Base-by-base conservation (phyloP, 2,888 invertebrate species). In the Brachycybe producta region DNA sequence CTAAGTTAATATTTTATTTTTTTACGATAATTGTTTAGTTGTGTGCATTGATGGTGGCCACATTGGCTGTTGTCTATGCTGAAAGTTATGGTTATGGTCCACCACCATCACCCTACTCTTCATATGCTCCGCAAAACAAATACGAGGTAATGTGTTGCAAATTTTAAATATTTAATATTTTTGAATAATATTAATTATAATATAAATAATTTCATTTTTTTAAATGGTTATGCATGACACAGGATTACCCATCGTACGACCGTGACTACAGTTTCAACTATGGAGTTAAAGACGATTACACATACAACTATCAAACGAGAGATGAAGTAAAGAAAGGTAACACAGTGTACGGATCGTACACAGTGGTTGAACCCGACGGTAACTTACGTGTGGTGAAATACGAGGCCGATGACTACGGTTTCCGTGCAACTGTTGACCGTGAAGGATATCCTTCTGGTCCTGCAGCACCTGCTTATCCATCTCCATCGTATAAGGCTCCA, bases 331-430 rank as follows among this genome's bases (percentile, higher is more conserved):
- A 41, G n/a, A 41, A 41, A 23, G 41, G 41, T 13, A 41, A 41
- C 41, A 23, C 41, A 23, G 41, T 41, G 8, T 41, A 21, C n/a
- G 41, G 41, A 7, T 15, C n/a, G 7, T 41, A 41, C 24, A 19
- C 11, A 5, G 41, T 41, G 24, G 41, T 41, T 17, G 41, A 41
- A 17, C 41, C 41, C 8, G 41, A 41, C 26, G 41, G 41, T 5
- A 41, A 41, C 24, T 17, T 41, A 11, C 41, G 41, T 8, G 41
- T 41, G 8, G 41, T 41, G 8, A 41, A 41, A 24, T 41, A 41
- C 41, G 41, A 41, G 24, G 41, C 41, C 26, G 41, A 41, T 41
- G 41, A 41, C 24, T 41, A 41, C n/a, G 41, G 41, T 21, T 41
- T 41, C 24, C 19, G 41, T 23, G 41, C 41, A 5, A n/a, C 26